Base-by-base conservation (phyloP, 2,113 vertebrate species). In the Corydoras maculifer region DNA sequence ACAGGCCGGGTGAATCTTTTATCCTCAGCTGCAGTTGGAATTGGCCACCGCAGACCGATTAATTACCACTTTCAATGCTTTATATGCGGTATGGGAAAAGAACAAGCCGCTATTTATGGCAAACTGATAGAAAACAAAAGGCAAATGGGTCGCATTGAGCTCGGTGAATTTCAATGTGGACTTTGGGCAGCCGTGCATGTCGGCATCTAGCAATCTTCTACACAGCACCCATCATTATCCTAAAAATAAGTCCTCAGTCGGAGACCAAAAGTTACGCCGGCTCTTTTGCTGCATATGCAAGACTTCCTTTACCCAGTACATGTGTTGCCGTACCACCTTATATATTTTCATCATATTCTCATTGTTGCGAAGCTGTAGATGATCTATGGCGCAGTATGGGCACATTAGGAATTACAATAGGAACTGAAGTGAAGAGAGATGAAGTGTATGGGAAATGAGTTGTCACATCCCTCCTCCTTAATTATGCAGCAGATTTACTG, bases 31-130 rank as follows among this genome's bases (percentile, higher is more conserved):
- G 61, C 66, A 50, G 70, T 75, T 68, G 31, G 58, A 70, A 69
- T 59, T 53, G 57, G 65, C 68, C 54, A 62, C 62, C 65, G 49
- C 68, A 65, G 60, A 53, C 61, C 61, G 11, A 75, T 75, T 78
- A 74, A 77, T 73, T 70, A 75, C 62, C 18, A 72, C 58, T 68
- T 72, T 75, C 70, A 70, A 63, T 59, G 65, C 72, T 71, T 78
- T 67, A 60, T 75, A 58, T 58, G 68, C 15, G 58, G 66, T 54
- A 58, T 68, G 61, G 50, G 69, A 75, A 76, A 68, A 77, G 69
- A 62, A 74, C 66, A 73, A 80, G 63, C 32, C 74, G 62, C 68
- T 74, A 76, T 73, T 73, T 64, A 71, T 50, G 65, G 68, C 12
- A 72, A 75, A 62, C 58, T 62, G 62, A 64, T 64, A 43, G 14